These are phyloP conservation scores for Ochropleura leucogaster DNA, from an alignment of 2,888 invertebrate species.

Conservation along the genomic window DNA sequence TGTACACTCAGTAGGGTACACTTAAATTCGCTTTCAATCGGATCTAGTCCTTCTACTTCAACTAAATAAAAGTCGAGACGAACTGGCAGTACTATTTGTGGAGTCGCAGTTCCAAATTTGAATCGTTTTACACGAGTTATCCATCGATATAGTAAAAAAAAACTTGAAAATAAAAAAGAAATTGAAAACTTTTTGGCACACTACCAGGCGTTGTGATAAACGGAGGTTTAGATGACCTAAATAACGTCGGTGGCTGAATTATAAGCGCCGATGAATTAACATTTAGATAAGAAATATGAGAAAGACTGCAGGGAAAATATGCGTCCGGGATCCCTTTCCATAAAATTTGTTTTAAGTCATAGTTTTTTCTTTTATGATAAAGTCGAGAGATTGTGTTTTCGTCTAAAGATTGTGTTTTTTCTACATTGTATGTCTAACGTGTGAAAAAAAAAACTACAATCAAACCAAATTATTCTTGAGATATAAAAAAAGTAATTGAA, in stretches of 20 bases:
- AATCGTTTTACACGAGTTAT: background rate
- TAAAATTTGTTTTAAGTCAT: background rate
- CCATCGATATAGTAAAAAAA: slow-evolving; percentile 22
- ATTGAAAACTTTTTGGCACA: slow-evolving; percentile 49
- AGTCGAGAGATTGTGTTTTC: too few relatives aligned
- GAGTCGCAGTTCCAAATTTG: background rate
- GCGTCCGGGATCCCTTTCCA: too few relatives aligned
- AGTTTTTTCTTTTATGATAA: slow-evolving; percentile 6
- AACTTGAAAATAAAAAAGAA: slow-evolving; percentile 35
- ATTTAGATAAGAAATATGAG: slow-evolving; percentile 48
- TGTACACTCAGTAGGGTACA: slow-evolving; percentile 43
- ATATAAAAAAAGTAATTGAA: background rate
- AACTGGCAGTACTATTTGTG: background rate
- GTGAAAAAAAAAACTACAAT: background rate
- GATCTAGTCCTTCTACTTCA: slow-evolving; percentile 32
- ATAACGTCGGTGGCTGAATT: slow-evolving; percentile 46
- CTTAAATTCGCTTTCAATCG: slow-evolving; percentile 21
- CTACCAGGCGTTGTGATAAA: slow-evolving; percentile 57
- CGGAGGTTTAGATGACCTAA: slow-evolving; percentile 60
- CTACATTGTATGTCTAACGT: background rate
- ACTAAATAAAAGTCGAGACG: background rate
- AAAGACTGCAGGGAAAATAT: slow-evolving; percentile 22
- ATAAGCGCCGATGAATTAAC: slow-evolving; percentile 39
- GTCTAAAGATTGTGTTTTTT: background rate
- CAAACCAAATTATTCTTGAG: background rate